A percentile compares a stretch with the other conserved stretches of the same genome.
These are phyloP conservation scores for Amphiprion clarkii DNA, from an alignment of 2,797 vertebrate genomes.

Conservation along the genomic window DNA sequence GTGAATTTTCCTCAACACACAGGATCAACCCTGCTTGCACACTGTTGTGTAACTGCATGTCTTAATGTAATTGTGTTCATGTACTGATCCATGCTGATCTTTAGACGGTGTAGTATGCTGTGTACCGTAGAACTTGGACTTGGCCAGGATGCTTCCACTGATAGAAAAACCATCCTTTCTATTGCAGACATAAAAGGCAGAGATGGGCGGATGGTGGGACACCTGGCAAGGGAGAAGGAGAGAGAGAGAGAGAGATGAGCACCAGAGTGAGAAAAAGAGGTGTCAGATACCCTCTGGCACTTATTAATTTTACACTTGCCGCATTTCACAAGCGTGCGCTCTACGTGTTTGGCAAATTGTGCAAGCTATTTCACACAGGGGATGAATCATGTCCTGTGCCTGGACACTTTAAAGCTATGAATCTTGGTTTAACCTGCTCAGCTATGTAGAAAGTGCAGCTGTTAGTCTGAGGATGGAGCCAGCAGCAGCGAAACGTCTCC, in stretches of 20 bases:
- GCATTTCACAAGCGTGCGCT: constrained; percentile 3
- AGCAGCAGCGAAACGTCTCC: constrained; percentile 97
- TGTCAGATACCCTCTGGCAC: constrained; percentile 3
- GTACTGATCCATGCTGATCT: not conserved
- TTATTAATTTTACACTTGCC: constrained; percentile 26
- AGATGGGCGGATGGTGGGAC: constrained; percentile 96
- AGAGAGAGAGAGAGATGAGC: constrained; percentile 14
- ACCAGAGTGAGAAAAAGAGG: constrained; percentile 10
- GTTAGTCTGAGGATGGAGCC: constrained; percentile 93
- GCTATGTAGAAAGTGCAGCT: constrained; percentile 98
- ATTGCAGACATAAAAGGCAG: constrained; percentile 97
- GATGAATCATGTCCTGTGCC: not conserved
- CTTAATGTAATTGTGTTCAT: not conserved
- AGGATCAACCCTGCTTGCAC: not conserved
- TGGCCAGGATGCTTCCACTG: constrained; percentile 94
- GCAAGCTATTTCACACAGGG: constrained; percentile 13
- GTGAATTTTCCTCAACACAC: not conserved
- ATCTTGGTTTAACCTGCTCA: constrained; percentile 88
- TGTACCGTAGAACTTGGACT: constrained; percentile 96
- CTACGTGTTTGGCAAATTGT: not conserved
- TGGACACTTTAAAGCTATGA: not conserved
- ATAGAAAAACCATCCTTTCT: constrained; percentile 96
- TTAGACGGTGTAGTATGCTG: not conserved
- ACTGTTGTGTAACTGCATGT: not conserved
- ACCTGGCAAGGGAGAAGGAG: constrained; percentile 83